phyloP scores from a whole-genome alignment of 2,888 invertebrate genomes.

The Trichopria drosophilae region DNA sequence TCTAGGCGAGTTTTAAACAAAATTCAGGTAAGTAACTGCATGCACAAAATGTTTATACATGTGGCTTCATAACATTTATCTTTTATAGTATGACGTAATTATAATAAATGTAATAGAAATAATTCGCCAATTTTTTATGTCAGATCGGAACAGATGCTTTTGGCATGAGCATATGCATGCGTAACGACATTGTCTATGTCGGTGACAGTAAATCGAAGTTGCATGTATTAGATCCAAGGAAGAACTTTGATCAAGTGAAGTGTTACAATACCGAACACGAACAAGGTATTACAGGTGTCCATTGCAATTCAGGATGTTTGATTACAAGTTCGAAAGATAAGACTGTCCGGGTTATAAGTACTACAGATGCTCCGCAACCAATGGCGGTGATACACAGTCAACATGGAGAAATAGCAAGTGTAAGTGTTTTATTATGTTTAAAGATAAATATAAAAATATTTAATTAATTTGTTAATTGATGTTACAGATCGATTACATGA shows the following conservation, averaged over 20 bases:
- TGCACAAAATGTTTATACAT: slow-evolving; percentile 1
- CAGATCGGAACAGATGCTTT: slow-evolving; percentile 50
- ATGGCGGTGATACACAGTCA: slow-evolving; percentile 40
- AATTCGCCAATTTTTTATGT: slow-evolving; percentile 14
- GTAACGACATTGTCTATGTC: slow-evolving; percentile 43
- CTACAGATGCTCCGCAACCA: slow-evolving; percentile 52
- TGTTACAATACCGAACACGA: slow-evolving; percentile 46
- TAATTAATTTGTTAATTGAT: slow-evolving; percentile 22
- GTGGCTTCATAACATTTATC: slow-evolving; percentile 6
- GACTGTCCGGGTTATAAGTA: slow-evolving; percentile 50
- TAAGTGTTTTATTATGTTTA: slow-evolving; percentile 36
- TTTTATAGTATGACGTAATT: too few relatives aligned
- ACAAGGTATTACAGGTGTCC: slow-evolving; percentile 51
- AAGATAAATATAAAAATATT: not conserved
- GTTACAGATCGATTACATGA: slow-evolving; percentile 49
- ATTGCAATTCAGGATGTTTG: slow-evolving; percentile 48
- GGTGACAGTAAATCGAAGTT: slow-evolving; percentile 49
- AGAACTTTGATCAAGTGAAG: slow-evolving; percentile 45
- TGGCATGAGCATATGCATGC: slow-evolving; percentile 50
- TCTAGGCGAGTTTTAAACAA: slow-evolving; percentile 59
- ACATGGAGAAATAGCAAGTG: slow-evolving; percentile 50
- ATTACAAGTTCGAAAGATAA: slow-evolving; percentile 54
- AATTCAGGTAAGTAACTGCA: slow-evolving; percentile 46
- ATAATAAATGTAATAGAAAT: not conserved
- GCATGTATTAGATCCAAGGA: slow-evolving; percentile 47